Evolutionary conservation across 2,113 vertebrate genomes (phyloP).

Genomic region (Elanoides forficatus): DNA sequence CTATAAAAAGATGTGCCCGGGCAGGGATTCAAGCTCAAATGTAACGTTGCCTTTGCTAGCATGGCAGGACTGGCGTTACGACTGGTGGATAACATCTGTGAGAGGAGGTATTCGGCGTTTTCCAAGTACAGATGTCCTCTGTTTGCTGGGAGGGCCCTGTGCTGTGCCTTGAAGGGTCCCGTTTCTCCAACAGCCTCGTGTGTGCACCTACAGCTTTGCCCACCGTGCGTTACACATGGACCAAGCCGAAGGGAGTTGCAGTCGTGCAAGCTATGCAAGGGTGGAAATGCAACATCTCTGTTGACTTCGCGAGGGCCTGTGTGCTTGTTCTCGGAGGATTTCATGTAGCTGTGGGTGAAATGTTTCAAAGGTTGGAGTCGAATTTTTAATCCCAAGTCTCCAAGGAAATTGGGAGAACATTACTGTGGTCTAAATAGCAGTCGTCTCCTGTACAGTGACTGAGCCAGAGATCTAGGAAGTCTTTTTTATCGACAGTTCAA

Average conservation of each 20-base stretch:
- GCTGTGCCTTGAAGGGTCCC: background rate
- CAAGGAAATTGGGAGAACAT: background rate
- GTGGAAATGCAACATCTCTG: background rate
- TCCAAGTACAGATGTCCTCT: background rate
- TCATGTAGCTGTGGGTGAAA: background rate
- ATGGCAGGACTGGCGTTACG: rapidly evolving
- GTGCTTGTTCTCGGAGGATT: background rate
- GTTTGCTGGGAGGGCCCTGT: too few relatives aligned
- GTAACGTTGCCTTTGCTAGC: background rate
- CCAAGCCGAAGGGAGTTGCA: background rate
- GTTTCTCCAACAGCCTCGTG: background rate
- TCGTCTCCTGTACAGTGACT: background rate
- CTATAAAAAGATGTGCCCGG: background rate
- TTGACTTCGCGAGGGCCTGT: background rate
- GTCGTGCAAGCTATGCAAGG: background rate
- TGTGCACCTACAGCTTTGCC: background rate
- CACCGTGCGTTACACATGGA: rapidly evolving
- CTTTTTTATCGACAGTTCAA: background rate
- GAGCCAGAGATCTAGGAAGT: background rate
- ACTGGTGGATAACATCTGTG: background rate
- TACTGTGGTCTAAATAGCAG: background rate
- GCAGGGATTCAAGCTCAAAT: background rate
- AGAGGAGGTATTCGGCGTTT: background rate
- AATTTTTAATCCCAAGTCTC: background rate
- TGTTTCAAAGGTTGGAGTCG: background rate